Base-by-base conservation (phyloP, 2,888 invertebrate species). In the Oasisia sp. region DNA sequence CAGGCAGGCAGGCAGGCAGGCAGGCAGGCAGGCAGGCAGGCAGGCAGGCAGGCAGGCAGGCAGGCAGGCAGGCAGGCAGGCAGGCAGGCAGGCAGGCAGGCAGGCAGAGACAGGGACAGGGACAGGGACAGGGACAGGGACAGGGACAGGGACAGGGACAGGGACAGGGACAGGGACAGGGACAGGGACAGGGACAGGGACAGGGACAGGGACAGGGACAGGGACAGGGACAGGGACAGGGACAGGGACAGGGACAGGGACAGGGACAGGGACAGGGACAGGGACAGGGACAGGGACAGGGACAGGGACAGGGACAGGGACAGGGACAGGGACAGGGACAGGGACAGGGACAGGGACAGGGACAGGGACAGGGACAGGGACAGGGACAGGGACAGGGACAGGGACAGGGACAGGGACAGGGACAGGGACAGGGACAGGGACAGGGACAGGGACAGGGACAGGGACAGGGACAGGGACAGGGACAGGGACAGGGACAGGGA, bases 281-380 rank as follows among this genome's bases (percentile, higher is more conserved):
- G 5, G 1, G 90, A 90, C 5, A 32, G 4, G 32, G 90, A 32
- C 32, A 90, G 5, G 1, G 90, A 32, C 32, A 32, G 32, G 8
- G 32, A 90, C 91, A 12, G 4, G 38, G 91, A 32, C 32, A 27
- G 2, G 38, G 91, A 91, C 91, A 92, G 91, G 3, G 91, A 92
- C 0, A 91, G 1, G 91, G 1, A n/a, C n/a, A 32, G 90, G n/a
- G n/a, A 90, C 5, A 32, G 90, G 32, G 90, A 32, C 19, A 90
- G 9, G 38, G 90, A 19, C 0, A 7, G 7, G 1, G 90, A 38
- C n/a, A 90, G 90, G n/a, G n/a, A 19, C 12, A 32, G 90, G 1
- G 14, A 44, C 2, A 90, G 32, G 0, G 90, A 32, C 32, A 90
- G 0, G 0, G 90, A 90, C 32, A 90, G 90, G 32, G 90, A 0